Conservation (phyloP, 2,797 vertebrate species). For the Chelidonichthys spinosus region DNA sequence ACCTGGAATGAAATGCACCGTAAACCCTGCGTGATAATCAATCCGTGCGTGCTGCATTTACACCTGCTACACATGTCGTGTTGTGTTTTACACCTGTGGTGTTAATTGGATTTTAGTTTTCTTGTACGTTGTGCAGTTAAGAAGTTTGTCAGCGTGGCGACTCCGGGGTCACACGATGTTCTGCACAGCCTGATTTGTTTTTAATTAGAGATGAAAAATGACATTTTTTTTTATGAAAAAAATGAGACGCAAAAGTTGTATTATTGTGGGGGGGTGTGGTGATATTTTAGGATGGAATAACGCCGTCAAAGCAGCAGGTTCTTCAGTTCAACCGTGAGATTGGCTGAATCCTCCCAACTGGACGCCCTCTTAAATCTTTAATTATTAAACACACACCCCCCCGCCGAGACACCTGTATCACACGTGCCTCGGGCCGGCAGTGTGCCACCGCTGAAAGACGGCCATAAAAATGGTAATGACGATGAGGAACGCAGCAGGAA, state of each 20-base stretch:
- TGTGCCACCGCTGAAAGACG: conserved; percentile 24
- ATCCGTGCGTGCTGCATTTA: neutral
- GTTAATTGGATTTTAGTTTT: conserved; percentile 31
- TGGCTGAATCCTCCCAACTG: conserved; percentile 30
- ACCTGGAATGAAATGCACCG: neutral
- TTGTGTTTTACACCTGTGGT: conserved; percentile 4
- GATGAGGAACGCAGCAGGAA: conserved; percentile 37
- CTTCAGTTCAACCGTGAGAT: conserved; percentile 28
- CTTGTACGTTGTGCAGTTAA: conserved; percentile 2
- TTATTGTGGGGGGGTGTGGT: too few relatives aligned
- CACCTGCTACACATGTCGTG: neutral
- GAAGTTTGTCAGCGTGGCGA: conserved; percentile 8
- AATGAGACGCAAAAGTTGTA: too few relatives aligned
- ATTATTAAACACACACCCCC: conserved; percentile 55
- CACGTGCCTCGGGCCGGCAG: conserved; percentile 38
- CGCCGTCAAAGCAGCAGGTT: conserved; percentile 17
- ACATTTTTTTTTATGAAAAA: neutral
- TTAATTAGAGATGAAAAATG: conserved; percentile 36
- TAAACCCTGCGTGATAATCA: conserved; percentile 1
- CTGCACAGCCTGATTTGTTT: conserved; percentile 24
- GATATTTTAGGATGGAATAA: conserved; percentile 15
- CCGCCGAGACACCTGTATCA: conserved; percentile 48
- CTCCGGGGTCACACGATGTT: conserved; percentile 23
- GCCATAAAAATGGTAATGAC: conserved; percentile 61
- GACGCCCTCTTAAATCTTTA: conserved; percentile 38